phyloP scores from a whole-genome alignment of 2,113 vertebrate genomes.

The Rhinoderma darwinii region DNA sequence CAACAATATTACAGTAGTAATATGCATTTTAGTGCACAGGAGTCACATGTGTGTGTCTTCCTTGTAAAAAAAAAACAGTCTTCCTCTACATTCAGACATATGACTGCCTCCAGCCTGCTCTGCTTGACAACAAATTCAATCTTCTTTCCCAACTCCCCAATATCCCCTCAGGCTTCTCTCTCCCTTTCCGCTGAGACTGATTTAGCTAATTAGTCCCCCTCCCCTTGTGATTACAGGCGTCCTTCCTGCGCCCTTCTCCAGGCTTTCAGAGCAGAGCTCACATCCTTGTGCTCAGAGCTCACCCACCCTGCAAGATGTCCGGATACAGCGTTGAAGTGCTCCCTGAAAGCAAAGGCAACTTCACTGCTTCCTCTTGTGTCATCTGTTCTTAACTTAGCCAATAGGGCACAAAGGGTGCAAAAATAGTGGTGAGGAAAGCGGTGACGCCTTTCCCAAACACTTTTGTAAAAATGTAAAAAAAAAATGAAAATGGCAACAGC shows the following conservation, averaged over 20 bases:
- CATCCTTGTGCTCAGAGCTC: not conserved
- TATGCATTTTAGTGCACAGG: not conserved
- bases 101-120: slow-evolving; percentile 26
- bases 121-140: slow-evolving; percentile 34
- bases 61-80: not conserved
- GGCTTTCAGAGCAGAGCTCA: slow-evolving; percentile 1
- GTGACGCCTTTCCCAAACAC: slow-evolving; percentile 43
- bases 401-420: slow-evolving; percentile 46
- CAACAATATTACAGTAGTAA: slow-evolving; percentile 38
- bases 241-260: slow-evolving; percentile 51
- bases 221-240: slow-evolving; percentile 36
- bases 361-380: slow-evolving; percentile 50
- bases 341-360: slow-evolving; percentile 32
- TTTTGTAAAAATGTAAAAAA: not conserved
- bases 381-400: slow-evolving; percentile 46
- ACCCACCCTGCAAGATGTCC: not conserved
- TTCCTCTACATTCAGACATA: slow-evolving; percentile 34
- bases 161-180: slow-evolving; percentile 40
- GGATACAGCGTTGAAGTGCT: slow-evolving; percentile 9
- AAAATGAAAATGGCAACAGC: slow-evolving; percentile 11
- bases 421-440: slow-evolving; percentile 43
- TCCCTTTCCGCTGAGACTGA: slow-evolving; percentile 43
- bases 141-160: slow-evolving; percentile 2
- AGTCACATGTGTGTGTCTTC: not conserved
- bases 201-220: slow-evolving; percentile 40